phyloP scores from a whole-genome alignment of 2,888 invertebrate species.

The Dynastes tityus region DNA sequence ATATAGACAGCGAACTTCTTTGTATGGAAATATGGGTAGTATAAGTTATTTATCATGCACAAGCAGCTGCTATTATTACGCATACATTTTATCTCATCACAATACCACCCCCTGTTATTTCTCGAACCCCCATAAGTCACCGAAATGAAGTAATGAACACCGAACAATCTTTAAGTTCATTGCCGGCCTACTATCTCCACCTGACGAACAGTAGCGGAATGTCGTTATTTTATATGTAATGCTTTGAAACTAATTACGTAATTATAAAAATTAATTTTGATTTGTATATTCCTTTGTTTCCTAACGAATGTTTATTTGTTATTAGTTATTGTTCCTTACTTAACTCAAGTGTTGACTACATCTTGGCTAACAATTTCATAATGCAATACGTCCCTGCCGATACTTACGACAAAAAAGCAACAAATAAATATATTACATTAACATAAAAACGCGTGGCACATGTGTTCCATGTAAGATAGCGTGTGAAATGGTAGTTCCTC shows the following conservation, averaged over 20 bases:
- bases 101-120: constrained; percentile 28
- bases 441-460: constrained; percentile 39
- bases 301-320: too few relatives aligned
- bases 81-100: constrained; percentile 2
- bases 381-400: constrained; percentile 27
- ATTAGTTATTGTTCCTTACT: too few relatives aligned
- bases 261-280: too few relatives aligned
- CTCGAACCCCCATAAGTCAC: neutral
- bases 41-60: constrained; percentile 2
- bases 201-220: too few relatives aligned
- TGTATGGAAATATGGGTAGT: neutral
- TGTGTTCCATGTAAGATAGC: constrained; percentile 51
- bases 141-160: neutral
- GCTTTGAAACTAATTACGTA: too few relatives aligned
- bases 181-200: too few relatives aligned
- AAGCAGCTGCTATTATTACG: constrained; percentile 12
- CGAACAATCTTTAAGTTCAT: neutral
- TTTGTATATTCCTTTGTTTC: too few relatives aligned
- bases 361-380: neutral
- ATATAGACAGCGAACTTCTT: neutral
- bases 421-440: constrained; percentile 38
- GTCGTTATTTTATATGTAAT: too few relatives aligned
- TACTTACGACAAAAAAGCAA: constrained; percentile 31
- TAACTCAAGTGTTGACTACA: too few relatives aligned
- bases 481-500: constrained; percentile 60